Percentiles rank a stretch among this genome's conserved stretches.
Conservation (phyloP, 2,888 invertebrate species). For the Stenodera caucasica region DNA sequence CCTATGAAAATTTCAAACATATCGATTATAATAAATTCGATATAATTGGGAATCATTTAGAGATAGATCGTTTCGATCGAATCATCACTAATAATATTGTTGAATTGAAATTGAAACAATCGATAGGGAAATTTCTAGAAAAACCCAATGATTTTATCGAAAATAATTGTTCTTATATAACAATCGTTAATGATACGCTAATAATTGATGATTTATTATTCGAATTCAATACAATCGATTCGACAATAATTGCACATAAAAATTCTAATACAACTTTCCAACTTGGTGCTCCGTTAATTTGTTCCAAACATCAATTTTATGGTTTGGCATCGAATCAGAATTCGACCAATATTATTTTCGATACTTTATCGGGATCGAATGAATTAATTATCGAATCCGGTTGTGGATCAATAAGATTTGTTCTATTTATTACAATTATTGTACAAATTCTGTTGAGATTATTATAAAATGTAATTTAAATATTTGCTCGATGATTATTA, state of each 20-base stretch:
- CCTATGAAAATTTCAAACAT: neutral
- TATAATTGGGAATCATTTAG: neutral
- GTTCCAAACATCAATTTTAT: neutral
- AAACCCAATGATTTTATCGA: neutral
- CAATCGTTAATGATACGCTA: conserved; percentile 1
- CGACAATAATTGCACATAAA: neutral
- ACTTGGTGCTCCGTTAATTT: neutral
- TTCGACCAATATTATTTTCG: neutral
- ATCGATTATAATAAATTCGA: conserved; percentile 9
- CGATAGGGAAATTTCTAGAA: conserved; percentile 5
- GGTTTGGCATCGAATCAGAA: neutral
- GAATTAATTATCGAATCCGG: neutral
- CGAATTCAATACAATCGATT: neutral
- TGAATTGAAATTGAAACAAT: conserved; percentile 5
- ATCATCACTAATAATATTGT: conserved; percentile 6
- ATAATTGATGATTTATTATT: neutral
- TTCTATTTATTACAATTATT: neutral
- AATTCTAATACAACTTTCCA: neutral
- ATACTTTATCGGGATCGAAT: neutral
- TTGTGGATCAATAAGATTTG: neutral
- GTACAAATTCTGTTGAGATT: neutral
- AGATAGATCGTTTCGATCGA: neutral
- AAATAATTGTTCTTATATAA: conserved; percentile 14
- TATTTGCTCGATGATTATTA: neutral
- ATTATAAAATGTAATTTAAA: neutral